phyloP scores from a whole-genome alignment of 2,888 invertebrate species.

The Nasonovia ribisnigri region DNA sequence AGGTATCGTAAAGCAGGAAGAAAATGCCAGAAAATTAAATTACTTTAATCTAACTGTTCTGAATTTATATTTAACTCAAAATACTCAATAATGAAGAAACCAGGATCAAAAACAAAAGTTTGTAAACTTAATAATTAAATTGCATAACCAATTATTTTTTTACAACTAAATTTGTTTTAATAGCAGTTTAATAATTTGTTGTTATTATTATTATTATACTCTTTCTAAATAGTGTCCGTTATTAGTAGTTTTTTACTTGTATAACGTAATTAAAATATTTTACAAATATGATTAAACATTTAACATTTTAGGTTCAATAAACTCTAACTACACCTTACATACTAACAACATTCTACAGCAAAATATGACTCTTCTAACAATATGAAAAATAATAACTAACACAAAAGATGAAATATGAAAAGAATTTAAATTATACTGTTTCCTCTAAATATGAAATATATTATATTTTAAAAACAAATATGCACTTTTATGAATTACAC shows the following conservation, averaged over 20 bases:
- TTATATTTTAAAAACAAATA: neutral
- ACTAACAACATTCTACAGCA: neutral
- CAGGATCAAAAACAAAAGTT: neutral
- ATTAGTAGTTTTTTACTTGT: neutral
- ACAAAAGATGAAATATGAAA: neutral
- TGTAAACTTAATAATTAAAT: neutral
- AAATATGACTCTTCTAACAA: neutral
- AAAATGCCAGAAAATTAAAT: neutral
- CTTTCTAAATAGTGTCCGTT: neutral
- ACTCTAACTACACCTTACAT: neutral
- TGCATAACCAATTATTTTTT: neutral
- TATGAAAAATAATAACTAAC: neutral
- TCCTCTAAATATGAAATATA: neutral
- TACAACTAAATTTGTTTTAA: neutral
- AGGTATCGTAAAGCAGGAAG: neutral
- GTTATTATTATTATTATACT: neutral
- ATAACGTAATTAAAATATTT: neutral
- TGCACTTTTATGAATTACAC: neutral
- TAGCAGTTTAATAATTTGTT: neutral
- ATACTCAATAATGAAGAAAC: neutral
- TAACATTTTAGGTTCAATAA: conserved; percentile 10
- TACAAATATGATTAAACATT: neutral
- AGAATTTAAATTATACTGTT: neutral
- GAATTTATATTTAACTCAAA: neutral
- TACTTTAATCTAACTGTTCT: neutral